Percentiles rank a stretch among this genome's conserved stretches.
Evolutionary conservation across 2,113 vertebrate species (phyloP).

Genomic region (Ptilonorhynchus violaceus): DNA sequence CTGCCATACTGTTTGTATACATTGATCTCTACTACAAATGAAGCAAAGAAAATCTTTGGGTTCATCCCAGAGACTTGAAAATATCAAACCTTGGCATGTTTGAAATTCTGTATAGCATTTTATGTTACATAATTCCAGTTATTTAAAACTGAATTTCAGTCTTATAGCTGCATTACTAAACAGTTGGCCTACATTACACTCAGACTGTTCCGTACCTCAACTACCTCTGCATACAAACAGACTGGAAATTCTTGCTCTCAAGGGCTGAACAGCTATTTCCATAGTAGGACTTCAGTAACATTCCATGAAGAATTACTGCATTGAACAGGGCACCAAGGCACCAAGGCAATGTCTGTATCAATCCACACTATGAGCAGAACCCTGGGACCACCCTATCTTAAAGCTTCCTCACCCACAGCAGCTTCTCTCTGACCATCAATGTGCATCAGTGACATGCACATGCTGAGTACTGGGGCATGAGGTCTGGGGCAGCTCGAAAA

Average conservation of each 20-base stretch:
- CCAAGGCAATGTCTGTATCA: not conserved
- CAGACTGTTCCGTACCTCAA: not conserved
- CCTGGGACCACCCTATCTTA: not conserved
- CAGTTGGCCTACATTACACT: not conserved
- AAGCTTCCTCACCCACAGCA: not conserved
- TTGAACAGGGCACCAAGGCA: not conserved
- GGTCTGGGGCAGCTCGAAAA: not conserved
- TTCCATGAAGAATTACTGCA: not conserved
- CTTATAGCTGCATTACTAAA: not conserved
- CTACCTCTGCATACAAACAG: not conserved
- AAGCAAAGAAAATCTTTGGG: not conserved
- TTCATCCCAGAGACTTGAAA: not conserved
- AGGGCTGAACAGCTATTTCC: not conserved
- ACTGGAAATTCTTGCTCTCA: not conserved
- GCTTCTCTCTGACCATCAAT: not conserved
- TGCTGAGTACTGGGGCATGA: too few relatives aligned
- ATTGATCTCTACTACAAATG: not conserved
- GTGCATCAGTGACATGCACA: not conserved
- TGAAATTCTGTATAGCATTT: not conserved
- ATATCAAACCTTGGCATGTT: fast-evolving
- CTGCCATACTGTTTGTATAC: not conserved
- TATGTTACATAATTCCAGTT: not conserved
- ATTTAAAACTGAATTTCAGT: not conserved
- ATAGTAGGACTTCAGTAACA: not conserved
- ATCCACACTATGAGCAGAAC: not conserved